phyloP scores from a whole-genome alignment of 2,113 vertebrate species.

The Dicerorhinus sumatrensis region DNA sequence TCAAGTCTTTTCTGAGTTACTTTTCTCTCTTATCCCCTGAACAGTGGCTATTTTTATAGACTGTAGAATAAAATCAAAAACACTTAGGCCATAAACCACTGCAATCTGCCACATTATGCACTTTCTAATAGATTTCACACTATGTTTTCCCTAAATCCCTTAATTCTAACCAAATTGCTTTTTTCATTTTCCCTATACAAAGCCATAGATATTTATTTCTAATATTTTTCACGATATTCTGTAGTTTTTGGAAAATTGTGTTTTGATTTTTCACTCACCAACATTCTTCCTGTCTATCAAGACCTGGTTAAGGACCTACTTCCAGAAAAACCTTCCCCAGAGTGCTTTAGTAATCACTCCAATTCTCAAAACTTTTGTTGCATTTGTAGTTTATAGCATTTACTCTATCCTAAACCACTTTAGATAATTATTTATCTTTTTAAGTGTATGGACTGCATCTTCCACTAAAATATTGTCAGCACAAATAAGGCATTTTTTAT shows the following conservation, averaged over 20 bases:
- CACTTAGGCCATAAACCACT: neutral
- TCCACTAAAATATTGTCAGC: neutral
- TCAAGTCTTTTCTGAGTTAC: neutral
- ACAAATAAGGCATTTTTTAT: neutral
- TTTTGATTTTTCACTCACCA: neutral
- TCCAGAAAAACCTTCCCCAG: neutral
- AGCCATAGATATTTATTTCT: neutral
- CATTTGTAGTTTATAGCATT: neutral
- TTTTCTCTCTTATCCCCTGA: neutral
- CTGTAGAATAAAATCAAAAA: neutral
- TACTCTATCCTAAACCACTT: neutral
- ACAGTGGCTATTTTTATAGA: neutral
- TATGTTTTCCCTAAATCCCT: neutral
- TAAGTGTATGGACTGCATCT: neutral
- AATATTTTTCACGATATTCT: neutral
- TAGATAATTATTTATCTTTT: neutral
- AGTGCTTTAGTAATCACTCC: neutral
- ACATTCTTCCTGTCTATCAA: neutral
- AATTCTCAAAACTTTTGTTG: neutral
- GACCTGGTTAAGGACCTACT: neutral
- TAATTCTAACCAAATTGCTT: neutral
- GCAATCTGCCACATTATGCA: neutral
- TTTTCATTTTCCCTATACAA: neutral
- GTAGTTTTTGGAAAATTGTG: neutral
- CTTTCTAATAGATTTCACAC: neutral